Conservation (phyloP, 2,797 vertebrate species). For the Morus bassanus region DNA sequence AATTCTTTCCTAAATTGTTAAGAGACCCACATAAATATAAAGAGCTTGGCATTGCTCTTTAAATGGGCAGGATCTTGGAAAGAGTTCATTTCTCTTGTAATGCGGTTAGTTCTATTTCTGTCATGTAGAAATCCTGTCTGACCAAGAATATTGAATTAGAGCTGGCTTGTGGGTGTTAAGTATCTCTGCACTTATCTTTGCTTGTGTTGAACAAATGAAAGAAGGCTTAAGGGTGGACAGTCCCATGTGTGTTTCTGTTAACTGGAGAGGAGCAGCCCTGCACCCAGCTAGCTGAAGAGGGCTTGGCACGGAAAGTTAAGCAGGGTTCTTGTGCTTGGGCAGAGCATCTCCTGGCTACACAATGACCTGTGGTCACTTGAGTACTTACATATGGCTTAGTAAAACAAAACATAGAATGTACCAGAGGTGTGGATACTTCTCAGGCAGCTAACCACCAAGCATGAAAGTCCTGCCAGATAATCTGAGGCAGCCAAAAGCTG, state of each 20-base stretch:
- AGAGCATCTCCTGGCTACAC: background rate
- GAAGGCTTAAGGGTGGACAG: background rate
- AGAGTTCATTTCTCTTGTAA: conserved; percentile 32
- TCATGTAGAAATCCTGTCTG: conserved; percentile 41
- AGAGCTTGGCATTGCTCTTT: conserved; percentile 24
- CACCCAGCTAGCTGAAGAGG: background rate
- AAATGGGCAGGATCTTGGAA: conserved; percentile 30
- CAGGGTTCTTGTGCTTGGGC: background rate
- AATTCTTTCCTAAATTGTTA: conserved; percentile 10
- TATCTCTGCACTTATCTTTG: conserved; percentile 32
- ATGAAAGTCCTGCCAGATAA: background rate
- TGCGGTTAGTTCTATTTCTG: conserved; percentile 50
- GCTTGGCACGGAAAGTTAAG: background rate
- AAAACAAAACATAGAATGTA: background rate
- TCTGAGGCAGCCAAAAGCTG: background rate
- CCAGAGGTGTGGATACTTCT: background rate
- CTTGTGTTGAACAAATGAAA: background rate
- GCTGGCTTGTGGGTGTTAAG: conserved; percentile 16
- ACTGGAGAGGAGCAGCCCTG: background rate
- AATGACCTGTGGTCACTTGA: background rate
- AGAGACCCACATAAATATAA: background rate
- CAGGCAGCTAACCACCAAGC: background rate
- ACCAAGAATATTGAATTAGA: conserved; percentile 49
- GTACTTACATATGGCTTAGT: background rate
- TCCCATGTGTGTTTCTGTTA: background rate